phyloP scores from a whole-genome alignment of 1,140 invertebrate genomes.

The Heliconius eleuchia region DNA sequence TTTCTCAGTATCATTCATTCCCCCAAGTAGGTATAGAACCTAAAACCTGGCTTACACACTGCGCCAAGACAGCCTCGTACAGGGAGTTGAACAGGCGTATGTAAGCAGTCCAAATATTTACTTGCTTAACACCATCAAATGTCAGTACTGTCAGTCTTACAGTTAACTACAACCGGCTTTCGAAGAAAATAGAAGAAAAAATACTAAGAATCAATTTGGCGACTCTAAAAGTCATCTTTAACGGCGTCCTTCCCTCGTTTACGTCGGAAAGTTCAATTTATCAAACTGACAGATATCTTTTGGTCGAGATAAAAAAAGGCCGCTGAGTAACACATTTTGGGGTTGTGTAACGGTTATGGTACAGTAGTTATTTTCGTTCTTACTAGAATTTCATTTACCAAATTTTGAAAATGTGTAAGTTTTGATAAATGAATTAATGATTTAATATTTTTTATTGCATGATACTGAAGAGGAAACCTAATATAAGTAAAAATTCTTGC shows the following conservation, averaged over 20 bases:
- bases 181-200: background rate
- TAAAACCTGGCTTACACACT: too few relatives aligned
- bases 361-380: background rate
- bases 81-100: background rate
- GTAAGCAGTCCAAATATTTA: background rate
- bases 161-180: background rate
- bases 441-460: too few relatives aligned
- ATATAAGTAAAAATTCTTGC: too few relatives aligned
- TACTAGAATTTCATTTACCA: background rate
- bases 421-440: too few relatives aligned
- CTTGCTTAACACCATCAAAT: background rate
- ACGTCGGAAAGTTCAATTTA: background rate
- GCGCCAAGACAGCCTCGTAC: too few relatives aligned
- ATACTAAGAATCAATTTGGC: background rate
- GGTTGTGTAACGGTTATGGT: background rate
- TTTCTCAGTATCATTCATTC: too few relatives aligned
- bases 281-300: slow-evolving; percentile 7
- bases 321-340: slow-evolving; percentile 1
- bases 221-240: background rate
- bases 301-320: slow-evolving; percentile 1
- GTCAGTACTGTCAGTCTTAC: background rate
- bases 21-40: too few relatives aligned
- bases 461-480: too few relatives aligned
- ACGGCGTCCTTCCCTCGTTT: background rate
- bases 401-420: too few relatives aligned